A percentile compares a stretch with the other conserved stretches of the same genome.
phyloP scores from a whole-genome alignment of 2,888 invertebrate species.

The Dicyrtomina minuta region DNA sequence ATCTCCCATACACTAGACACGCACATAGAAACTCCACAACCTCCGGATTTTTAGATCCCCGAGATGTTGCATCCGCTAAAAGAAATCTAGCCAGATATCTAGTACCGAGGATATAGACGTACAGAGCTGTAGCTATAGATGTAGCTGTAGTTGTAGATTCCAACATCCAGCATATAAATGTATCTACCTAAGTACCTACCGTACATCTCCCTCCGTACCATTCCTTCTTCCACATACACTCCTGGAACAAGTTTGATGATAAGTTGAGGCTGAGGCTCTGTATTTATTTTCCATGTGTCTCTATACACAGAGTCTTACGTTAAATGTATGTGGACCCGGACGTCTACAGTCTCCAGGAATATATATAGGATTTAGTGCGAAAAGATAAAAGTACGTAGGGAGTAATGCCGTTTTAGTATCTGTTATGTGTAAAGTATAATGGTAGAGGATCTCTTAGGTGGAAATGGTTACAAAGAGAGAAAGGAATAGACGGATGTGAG shows the following conservation, averaged over 20 bases:
- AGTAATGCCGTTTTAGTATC: no score
- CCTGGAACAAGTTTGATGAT: no score
- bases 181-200: background rate
- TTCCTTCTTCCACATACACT: no score
- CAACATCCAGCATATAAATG: background rate
- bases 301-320: no score
- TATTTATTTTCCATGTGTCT: no score
- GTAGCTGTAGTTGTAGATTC: background rate
- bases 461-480: background rate
- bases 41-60: conserved; percentile 23
- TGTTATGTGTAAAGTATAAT: background rate
- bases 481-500: background rate
- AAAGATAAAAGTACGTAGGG: background rate
- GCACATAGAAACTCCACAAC: conserved; percentile 6
- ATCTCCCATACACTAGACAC: background rate
- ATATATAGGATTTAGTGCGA: background rate
- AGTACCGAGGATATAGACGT: background rate
- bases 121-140: background rate
- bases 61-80: conserved; percentile 16
- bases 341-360: no score
- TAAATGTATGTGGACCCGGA: no score
- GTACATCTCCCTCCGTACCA: background rate
- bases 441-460: no score
- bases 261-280: no score
- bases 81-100: background rate